Percentiles rank a stretch among this genome's conserved stretches.
Conservation (phyloP, 2,888 invertebrate species). For the Nemotelus pantherinus region DNA sequence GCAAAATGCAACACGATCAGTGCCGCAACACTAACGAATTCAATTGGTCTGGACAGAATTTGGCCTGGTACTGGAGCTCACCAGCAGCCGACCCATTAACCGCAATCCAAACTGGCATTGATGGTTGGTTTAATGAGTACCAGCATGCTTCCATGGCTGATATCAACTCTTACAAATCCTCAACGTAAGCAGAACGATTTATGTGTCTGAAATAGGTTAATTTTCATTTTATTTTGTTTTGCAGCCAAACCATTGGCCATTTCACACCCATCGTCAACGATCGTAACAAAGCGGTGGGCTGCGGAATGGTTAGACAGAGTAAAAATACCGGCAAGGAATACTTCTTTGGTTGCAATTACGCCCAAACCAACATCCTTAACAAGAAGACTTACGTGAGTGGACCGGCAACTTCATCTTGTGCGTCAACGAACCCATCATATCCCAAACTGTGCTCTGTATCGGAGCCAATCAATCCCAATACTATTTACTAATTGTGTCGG, state of each 20-base stretch:
- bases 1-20: constrained; percentile 40
- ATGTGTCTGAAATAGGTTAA: not conserved
- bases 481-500: not conserved
- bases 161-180: constrained; percentile 19
- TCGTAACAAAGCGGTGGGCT: constrained; percentile 12
- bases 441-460: constrained; percentile 20
- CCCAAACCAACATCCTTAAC: constrained; percentile 34
- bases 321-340: constrained; percentile 21
- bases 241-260: constrained; percentile 25
- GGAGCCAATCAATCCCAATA: constrained; percentile 12
- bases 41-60: constrained; percentile 43
- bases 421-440: constrained; percentile 14
- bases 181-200: constrained; percentile 16
- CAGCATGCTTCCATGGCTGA: constrained; percentile 14
- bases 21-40: constrained; percentile 44
- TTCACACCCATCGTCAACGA: constrained; percentile 35
- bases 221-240: not conserved
- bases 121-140: constrained; percentile 33
- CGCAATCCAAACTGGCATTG: constrained; percentile 12
- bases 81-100: not conserved
- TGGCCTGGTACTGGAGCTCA: constrained; percentile 32
- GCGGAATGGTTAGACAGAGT: not conserved
- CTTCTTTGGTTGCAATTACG: constrained; percentile 34
- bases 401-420: constrained; percentile 15
- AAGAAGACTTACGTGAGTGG: constrained; percentile 21